These are phyloP conservation scores for Mycetomoellerius zeteki DNA, from an alignment of 1,140 invertebrate species.

Conservation along the genomic window DNA sequence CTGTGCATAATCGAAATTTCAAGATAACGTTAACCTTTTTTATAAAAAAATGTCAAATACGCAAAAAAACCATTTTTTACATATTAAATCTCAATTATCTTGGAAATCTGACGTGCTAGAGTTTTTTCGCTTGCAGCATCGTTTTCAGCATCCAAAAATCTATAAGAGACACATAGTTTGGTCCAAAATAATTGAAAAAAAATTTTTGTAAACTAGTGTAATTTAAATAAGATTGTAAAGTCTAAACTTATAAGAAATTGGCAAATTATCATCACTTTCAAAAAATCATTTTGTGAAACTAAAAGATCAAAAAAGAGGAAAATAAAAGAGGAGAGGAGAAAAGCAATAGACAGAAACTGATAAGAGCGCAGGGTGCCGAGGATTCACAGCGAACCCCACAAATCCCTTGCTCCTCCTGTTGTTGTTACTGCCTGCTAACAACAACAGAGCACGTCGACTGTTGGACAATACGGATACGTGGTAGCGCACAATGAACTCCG, in stretches of 20 bases:
- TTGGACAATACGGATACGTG: slow-evolving; percentile 73
- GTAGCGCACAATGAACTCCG: slow-evolving; percentile 65
- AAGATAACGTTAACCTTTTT: no score
- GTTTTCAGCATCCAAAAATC: no score
- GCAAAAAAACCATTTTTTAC: no score
- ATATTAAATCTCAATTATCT: no score
- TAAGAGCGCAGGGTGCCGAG: slow-evolving; percentile 50
- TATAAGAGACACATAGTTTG: no score
- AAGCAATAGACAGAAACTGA: slow-evolving; percentile 55
- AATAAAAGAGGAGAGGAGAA: slow-evolving; percentile 25
- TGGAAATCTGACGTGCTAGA: no score
- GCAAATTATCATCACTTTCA: neutral
- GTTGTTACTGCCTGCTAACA: slow-evolving; percentile 70
- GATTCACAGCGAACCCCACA: slow-evolving; percentile 58
- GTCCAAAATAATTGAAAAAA: no score
- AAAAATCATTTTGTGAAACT: slow-evolving; percentile 3
- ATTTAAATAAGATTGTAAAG: neutral
- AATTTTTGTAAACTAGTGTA: no score
- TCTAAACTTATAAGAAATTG: neutral
- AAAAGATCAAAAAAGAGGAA: slow-evolving; percentile 8
- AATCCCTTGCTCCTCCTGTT: slow-evolving; percentile 65
- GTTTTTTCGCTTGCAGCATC: no score
- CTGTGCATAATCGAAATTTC: no score
- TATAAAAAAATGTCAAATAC: no score
- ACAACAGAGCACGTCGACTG: slow-evolving; percentile 41